Base-by-base conservation (phyloP, 2,113 vertebrate genomes). In the Paramormyrops kingsleyae region DNA sequence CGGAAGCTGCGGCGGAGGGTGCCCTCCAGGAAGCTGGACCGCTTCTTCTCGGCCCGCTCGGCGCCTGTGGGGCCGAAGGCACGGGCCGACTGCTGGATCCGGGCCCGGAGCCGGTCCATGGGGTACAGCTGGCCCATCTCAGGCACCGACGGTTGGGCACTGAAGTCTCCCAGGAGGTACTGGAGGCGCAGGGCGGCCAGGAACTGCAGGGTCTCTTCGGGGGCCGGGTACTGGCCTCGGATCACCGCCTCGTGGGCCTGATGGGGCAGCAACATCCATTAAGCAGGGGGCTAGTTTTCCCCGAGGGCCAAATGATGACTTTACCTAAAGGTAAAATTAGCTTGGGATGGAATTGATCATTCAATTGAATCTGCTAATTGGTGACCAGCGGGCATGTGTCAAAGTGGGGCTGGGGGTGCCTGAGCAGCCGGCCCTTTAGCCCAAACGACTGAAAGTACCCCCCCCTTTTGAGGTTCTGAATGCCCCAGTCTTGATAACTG, bases 241-340 rank as follows among this genome's bases (percentile, higher is more conserved):
- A 99, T 98, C 8, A 99, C 97, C 0, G 98, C 97, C 93, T 99
- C 98, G 0, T 99, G 99, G 83, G 99, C 99, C 99, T 99, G 88
- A 0, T 15, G 59, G 31, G 0, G 17, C 15, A 9, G 44, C 13
- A 77, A 13, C 39, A 21, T 17, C 62, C 62, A 31, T 31, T 70
- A 70, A 70, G n/a, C 62, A 21, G 7, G 56, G 56, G 21, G 53
- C 19, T 56, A 56, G 53, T 8, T 24, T 56, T 19, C 53, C 53
- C 53, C 19, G 2, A 24, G 53, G 56, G 56, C 21, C 56, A 9
- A n/a, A 59, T 2, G 2, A 39, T 39, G 2, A 39, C 35, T 39
- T 39, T 39, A 39, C 35, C 35, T 39, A 39, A 39, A 39, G 59
- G 24, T 27, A 62, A n/a, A n/a, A 10, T 62, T 62, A 9, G 24